Conservation (phyloP, 2,888 invertebrate species). For the Agrypnus murinus region DNA sequence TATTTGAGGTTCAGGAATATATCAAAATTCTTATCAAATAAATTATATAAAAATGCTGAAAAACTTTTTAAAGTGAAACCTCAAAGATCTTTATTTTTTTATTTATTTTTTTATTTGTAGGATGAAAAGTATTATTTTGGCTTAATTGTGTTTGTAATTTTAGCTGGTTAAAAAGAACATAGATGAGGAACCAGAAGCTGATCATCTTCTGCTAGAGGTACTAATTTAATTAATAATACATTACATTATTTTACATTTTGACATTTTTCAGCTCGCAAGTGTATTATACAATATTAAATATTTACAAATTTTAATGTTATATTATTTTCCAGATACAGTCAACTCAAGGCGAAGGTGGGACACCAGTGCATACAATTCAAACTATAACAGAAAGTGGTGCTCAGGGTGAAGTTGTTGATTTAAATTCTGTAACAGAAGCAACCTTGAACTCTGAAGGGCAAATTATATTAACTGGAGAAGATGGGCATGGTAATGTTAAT, state of each 20-base stretch:
- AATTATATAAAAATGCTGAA: too few species aligned
- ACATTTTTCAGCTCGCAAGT: conserved; percentile 28
- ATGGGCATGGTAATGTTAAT: conserved; percentile 85
- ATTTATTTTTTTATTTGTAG: conserved; percentile 43
- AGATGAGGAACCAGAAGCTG: conserved; percentile 40
- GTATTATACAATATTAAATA: conserved; percentile 22
- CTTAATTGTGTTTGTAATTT: conserved; percentile 50
- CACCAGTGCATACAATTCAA: conserved; percentile 79
- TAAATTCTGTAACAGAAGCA: conserved; percentile 92
- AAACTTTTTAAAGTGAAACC: too few species aligned
- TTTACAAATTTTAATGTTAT: conserved; percentile 44
- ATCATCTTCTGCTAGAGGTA: conserved; percentile 49
- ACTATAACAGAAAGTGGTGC: conserved; percentile 85
- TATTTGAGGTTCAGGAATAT: too few species aligned
- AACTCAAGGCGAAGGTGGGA: conserved; percentile 75
- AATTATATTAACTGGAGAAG: conserved; percentile 95
- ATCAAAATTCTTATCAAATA: too few species aligned
- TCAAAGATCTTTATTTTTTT: conserved; percentile 21
- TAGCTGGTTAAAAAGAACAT: conserved; percentile 50
- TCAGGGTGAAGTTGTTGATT: conserved; percentile 89
- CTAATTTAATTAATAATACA: conserved; percentile 35
- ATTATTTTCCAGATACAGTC: conserved; percentile 75
- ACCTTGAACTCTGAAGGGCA: conserved; percentile 94
- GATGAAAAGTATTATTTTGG: conserved; percentile 41
- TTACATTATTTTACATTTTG: conserved; percentile 29